Evolutionary conservation across 1,140 invertebrate genomes (phyloP), one percentile per base, ranked within the genome.

Genomic region (Hormaphis cornu): DNA sequence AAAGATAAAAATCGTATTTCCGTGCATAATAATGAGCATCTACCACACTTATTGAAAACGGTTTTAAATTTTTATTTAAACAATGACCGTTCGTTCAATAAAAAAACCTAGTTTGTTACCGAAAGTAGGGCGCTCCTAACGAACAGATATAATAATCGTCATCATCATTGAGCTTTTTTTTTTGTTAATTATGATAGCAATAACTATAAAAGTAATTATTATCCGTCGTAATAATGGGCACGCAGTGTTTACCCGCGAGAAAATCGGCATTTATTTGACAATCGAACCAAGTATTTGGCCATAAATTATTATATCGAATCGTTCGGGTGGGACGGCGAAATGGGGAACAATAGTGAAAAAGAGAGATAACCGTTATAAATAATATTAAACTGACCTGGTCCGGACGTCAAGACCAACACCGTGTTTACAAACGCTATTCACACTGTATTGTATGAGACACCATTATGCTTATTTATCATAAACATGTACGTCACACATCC

Each of bases 381-480:
- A 56, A n/a, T n/a, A n/a, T n/a, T n/a, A 56, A 56, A 56, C 30
- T 35, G 53, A 56, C 53, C 30, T 35, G 18, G 30, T 56, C 18
- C 18, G 53, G 6, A 56, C 30, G 30, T 22, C 53, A 35, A 56
- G 22, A 56, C 53, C 53, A 35, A 56, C 53, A 56, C 10, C 18
- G 18, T 56, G 53, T 56, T 35, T 56, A 56, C 30, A 56, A 56
- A 56, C 53, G 22, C n/a, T n/a, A n/a, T n/a, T n/a, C n/a, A n/a
- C n/a, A n/a, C n/a, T n/a, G n/a, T n/a, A n/a, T n/a, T n/a, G n/a
- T 35, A 56, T 30, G 53, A 14, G 18, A 20, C 28, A 8, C 10
- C 28, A 12, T 14, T 9, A n/a, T 18, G 5, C 16, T 50, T 16
- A 26, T 16, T 26, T 16, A 50, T 48, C 8, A 46, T 22, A 8